Percentiles rank a stretch among this genome's conserved stretches.
Conservation (phyloP, 1,140 invertebrate species). For the Pinna nobilis region DNA sequence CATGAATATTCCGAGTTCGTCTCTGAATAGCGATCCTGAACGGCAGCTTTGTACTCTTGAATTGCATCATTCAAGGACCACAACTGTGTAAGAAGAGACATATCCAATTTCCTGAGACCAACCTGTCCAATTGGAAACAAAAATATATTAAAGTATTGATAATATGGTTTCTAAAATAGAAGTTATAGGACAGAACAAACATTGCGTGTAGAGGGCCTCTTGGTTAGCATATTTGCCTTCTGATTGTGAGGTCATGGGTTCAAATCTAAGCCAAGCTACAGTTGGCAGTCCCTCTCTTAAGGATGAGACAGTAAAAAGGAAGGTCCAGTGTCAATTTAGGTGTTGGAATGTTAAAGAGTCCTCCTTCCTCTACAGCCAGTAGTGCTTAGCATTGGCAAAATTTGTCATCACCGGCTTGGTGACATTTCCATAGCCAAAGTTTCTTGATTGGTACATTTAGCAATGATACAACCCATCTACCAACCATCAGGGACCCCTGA, state of each 20-base stretch:
- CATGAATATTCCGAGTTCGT: conserved; percentile 57
- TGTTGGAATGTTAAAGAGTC: no score
- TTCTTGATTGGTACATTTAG: background rate
- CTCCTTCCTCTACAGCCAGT: no score
- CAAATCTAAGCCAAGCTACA: no score
- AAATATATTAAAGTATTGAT: background rate
- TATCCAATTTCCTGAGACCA: conserved; percentile 86
- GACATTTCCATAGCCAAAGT: background rate
- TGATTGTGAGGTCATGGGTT: no score
- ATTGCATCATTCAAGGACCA: conserved; percentile 92
- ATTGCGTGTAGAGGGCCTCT: no score
- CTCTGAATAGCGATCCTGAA: conserved; percentile 81
- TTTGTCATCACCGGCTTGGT: no score
- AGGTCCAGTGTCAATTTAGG: no score
- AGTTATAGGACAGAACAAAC: background rate
- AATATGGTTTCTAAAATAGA: background rate
- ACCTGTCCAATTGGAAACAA: conserved; percentile 78
- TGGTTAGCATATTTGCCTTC: no score
- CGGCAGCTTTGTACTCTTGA: conserved; percentile 86
- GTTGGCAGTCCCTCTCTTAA: no score
- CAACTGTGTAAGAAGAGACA: conserved; percentile 88
- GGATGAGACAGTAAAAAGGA: no score
- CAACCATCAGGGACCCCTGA: background rate
- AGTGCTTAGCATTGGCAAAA: no score
- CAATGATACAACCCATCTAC: background rate